These are phyloP conservation scores for Anolis apletophallus DNA, from an alignment of 2,797 vertebrate genomes.

Conservation along the genomic window DNA sequence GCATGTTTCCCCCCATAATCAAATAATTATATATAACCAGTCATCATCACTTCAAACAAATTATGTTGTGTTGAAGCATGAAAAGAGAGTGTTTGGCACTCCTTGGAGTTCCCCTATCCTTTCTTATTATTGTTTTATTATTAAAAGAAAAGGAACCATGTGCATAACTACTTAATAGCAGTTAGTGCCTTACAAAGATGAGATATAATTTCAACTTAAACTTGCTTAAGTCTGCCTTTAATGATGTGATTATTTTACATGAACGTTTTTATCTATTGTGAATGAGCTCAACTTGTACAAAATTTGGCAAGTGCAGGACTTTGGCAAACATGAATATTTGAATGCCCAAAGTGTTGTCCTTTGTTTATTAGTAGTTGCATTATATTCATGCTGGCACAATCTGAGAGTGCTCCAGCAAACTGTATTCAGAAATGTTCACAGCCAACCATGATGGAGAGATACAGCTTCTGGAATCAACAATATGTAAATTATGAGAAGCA, in stretches of 20 bases:
- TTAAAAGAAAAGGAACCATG: conserved; percentile 57
- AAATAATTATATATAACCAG: conserved; percentile 71
- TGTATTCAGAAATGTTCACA: not conserved
- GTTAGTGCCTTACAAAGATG: conserved; percentile 27
- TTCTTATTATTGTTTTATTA: conserved; percentile 34
- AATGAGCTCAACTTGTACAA: conserved; percentile 64
- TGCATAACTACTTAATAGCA: conserved; percentile 55
- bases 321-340: conserved; percentile 45
- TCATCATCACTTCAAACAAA: conserved; percentile 72
- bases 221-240: conserved; percentile 51
- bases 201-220: conserved; percentile 8
- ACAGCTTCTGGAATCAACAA: not conserved
- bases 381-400: conserved; percentile 38
- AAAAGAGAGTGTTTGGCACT: conserved; percentile 68
- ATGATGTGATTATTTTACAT: conserved; percentile 67
- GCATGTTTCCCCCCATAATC: conserved; percentile 55
- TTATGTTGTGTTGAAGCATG: conserved; percentile 68
- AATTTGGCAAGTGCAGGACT: conserved; percentile 61
- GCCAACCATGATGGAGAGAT: not conserved
- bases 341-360: conserved; percentile 50
- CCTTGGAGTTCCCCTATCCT: conserved; percentile 64
- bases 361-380: conserved; percentile 64
- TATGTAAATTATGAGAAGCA: not conserved
- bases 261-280: conserved; percentile 68
- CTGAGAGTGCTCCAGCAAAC: not conserved